phyloP scores from a whole-genome alignment of 2,113 vertebrate species.

The Leptodactylus fuscus region DNA sequence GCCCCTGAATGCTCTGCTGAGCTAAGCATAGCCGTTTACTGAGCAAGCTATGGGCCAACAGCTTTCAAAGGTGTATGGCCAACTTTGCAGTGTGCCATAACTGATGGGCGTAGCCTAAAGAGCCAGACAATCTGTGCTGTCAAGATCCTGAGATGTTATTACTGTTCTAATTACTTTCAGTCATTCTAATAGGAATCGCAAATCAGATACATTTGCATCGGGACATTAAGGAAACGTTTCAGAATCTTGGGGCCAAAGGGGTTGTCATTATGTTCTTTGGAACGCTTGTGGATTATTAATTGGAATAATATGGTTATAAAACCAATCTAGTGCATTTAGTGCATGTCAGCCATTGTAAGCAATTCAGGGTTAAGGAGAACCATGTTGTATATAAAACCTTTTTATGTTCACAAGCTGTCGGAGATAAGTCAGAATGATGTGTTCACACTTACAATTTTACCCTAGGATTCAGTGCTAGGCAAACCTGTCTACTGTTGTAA shows the following conservation, averaged over 20 bases:
- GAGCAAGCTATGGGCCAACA: too few species aligned
- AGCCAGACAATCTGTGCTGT: not conserved
- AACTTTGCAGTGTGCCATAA: not conserved
- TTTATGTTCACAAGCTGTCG: slow-evolving; percentile 53
- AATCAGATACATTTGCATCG: not conserved
- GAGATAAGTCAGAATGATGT: slow-evolving; percentile 53
- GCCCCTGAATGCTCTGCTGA: too few species aligned
- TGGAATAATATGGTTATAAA: not conserved
- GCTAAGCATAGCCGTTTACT: too few species aligned
- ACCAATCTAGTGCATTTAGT: not conserved
- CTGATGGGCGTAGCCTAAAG: not conserved
- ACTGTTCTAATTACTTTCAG: not conserved
- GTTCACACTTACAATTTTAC: slow-evolving; percentile 58
- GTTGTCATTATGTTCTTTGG: not conserved
- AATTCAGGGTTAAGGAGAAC: slow-evolving; percentile 25
- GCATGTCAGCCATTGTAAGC: not conserved
- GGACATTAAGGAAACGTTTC: not conserved
- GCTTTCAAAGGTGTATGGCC: too few species aligned
- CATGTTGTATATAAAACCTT: slow-evolving; percentile 34
- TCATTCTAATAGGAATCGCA: not conserved
- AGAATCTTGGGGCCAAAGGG: not conserved
- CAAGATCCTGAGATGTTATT: not conserved
- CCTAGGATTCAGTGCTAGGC: slow-evolving; percentile 52
- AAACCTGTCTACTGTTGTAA: slow-evolving; percentile 60
- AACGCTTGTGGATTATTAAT: not conserved